A percentile compares a stretch with the other conserved stretches of the same genome.
These are phyloP conservation scores for Teleogryllus occipitalis DNA, from an alignment of 1,140 invertebrate species.

Conservation along the genomic window DNA sequence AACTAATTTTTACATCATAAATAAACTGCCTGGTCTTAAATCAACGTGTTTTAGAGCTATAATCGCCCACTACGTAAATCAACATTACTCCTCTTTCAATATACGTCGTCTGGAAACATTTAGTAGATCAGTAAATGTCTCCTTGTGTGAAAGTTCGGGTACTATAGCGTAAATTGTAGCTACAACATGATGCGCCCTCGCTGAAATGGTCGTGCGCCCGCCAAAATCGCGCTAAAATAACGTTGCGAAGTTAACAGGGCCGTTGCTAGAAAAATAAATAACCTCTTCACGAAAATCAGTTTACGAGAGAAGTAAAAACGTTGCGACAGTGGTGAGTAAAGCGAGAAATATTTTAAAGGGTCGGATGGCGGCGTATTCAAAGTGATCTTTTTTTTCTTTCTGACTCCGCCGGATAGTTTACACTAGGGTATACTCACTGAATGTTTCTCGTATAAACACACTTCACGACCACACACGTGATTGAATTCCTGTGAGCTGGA, in stretches of 20 bases:
- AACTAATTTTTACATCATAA: slow-evolving; percentile 6
- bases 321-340: neutral
- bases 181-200: neutral
- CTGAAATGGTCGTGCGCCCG: neutral
- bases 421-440: too few relatives aligned
- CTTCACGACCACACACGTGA: too few relatives aligned
- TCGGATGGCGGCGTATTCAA: neutral
- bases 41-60: neutral
- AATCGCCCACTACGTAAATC: neutral
- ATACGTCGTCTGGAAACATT: neutral
- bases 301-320: neutral
- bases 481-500: too few relatives aligned
- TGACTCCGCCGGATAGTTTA: too few relatives aligned
- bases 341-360: neutral
- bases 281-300: neutral
- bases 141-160: neutral
- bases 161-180: neutral
- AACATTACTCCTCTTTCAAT: slow-evolving; percentile 1
- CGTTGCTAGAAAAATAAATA: neutral
- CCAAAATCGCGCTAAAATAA: neutral
- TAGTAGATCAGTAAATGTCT: slow-evolving; percentile 1
- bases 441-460: too few relatives aligned
- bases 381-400: too few relatives aligned
- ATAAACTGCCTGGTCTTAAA: neutral
- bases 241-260: neutral